Conservation (phyloP, 2,113 vertebrate genomes). For the Hippocampus comes region DNA sequence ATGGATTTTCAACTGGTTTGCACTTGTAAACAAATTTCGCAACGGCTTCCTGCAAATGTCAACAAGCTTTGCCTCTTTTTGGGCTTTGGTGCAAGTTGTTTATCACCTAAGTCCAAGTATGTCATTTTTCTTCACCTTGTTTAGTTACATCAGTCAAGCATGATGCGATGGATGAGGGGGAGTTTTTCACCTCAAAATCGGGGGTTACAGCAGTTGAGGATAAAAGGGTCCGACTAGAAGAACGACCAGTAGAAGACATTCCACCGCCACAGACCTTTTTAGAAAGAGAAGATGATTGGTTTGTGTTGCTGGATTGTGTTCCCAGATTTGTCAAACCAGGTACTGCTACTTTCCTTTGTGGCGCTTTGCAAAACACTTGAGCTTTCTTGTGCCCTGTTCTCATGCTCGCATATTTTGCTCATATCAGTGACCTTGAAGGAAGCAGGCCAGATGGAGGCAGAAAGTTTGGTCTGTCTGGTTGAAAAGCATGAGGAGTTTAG, state of each 20-base stretch:
- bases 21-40: not conserved
- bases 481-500: slow-evolving; percentile 12
- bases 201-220: slow-evolving; percentile 8
- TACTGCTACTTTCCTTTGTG: slow-evolving; percentile 17
- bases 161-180: slow-evolving; percentile 15
- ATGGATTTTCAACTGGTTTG: not conserved
- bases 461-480: slow-evolving; percentile 10
- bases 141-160: slow-evolving; percentile 19
- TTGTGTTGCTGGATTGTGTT: slow-evolving; percentile 40
- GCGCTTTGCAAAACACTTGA: not conserved
- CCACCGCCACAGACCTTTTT: not conserved
- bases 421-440: slow-evolving; percentile 21
- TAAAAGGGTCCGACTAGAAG: slow-evolving; percentile 20
- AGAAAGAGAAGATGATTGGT: slow-evolving; percentile 60
- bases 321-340: slow-evolving; percentile 46
- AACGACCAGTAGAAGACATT: slow-evolving; percentile 19
- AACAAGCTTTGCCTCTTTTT: slow-evolving; percentile 5
- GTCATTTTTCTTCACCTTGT: slow-evolving; percentile 11
- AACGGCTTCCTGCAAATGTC: not conserved
- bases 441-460: not conserved
- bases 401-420: slow-evolving; percentile 1
- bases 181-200: slow-evolving; percentile 14
- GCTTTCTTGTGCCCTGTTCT: not conserved
- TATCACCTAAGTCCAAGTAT: slow-evolving; percentile 1
- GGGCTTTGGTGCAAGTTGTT: not conserved